Evolutionary conservation across 1,140 invertebrate genomes (phyloP), one percentile per base, ranked within the genome.

Genomic region (Contarinia nasturtii): DNA sequence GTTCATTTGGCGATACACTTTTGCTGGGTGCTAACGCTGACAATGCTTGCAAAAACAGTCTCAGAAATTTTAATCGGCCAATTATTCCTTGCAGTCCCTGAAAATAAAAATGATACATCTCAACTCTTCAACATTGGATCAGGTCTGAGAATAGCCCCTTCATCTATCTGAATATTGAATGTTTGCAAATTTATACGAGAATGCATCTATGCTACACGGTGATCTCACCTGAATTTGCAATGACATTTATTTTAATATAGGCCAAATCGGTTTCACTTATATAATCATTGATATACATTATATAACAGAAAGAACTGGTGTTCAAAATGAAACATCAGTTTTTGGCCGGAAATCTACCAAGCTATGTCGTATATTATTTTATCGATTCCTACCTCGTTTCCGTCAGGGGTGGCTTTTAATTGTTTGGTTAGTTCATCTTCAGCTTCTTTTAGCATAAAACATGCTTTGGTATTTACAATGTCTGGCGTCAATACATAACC

Each of bases 341-440:
- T 5, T 27, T 27, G 27, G 27, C 27, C 27, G 10, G 10, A 27
- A 27, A 10, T 27, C 10, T 27, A 27, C 3, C 27, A 27, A 3
- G 3, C 10, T 27, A 27, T n/a, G n/a, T n/a, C n/a, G n/a, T n/a
- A n/a, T n/a, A 18, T 53, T 53, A 66, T 65, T 50, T 66, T 60
- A 53, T 52, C 60, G 38, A 66, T 61, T 4, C 57, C 59, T 47
- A 64, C 61, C 20, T 66, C 64, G n/a, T 67, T 59, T n/a, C n/a
- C n/a, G 0, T 70, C 63, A 18, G 72, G 67, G 54, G 71, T 67
- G 55, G 70, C 72, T 54, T 76, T 74, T 53, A 75, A 74, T 55
- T 77, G 80, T 56, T 79, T 79, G 59, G 83, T 79, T 1, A 93
- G 61, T 48, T 94, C 88, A 54, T 95, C 91, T 61, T 97, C 92